Evolutionary conservation across 1,140 invertebrate genomes (phyloP).

Genomic region (Drosophila malerkotliana): DNA sequence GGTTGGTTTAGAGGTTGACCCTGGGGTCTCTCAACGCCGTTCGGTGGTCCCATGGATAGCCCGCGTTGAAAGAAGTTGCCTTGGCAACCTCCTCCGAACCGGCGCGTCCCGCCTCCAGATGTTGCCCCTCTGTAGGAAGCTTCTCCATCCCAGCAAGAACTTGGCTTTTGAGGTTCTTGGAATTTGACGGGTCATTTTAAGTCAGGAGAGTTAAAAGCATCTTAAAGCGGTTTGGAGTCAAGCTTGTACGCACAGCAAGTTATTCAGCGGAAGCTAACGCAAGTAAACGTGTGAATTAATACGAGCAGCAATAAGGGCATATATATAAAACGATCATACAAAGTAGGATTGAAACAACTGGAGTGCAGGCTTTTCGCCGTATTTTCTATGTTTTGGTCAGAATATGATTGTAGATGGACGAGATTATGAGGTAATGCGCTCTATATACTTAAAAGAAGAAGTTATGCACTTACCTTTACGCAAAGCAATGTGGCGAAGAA

Average conservation of each 20-base stretch:
- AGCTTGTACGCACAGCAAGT: slow-evolving; percentile 1
- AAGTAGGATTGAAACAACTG: slow-evolving; percentile 12
- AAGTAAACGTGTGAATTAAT: slow-evolving; percentile 16
- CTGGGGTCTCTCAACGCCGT: too few species aligned
- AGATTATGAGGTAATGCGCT: slow-evolving; percentile 2
- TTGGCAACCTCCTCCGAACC: too few species aligned
- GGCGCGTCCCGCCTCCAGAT: too few species aligned
- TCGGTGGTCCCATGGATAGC: too few species aligned
- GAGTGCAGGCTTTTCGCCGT: slow-evolving; percentile 22
- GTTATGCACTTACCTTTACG: neutral
- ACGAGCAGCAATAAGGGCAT: neutral
- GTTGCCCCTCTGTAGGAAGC: too few species aligned
- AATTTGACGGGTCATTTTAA: too few species aligned
- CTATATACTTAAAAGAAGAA: too few species aligned
- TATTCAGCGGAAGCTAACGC: neutral
- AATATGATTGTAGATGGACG: slow-evolving; percentile 30
- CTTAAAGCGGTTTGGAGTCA: slow-evolving; percentile 10
- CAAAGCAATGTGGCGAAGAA: slow-evolving; percentile 11
- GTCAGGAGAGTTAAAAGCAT: neutral
- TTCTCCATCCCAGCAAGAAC: too few species aligned
- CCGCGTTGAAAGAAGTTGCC: too few species aligned
- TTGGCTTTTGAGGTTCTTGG: too few species aligned
- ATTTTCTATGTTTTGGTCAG: slow-evolving; percentile 19
- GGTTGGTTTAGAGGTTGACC: too few species aligned
- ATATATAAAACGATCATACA: too few species aligned